Conservation (phyloP, 1,140 invertebrate genomes). For the Oncopeltus fasciatus region DNA sequence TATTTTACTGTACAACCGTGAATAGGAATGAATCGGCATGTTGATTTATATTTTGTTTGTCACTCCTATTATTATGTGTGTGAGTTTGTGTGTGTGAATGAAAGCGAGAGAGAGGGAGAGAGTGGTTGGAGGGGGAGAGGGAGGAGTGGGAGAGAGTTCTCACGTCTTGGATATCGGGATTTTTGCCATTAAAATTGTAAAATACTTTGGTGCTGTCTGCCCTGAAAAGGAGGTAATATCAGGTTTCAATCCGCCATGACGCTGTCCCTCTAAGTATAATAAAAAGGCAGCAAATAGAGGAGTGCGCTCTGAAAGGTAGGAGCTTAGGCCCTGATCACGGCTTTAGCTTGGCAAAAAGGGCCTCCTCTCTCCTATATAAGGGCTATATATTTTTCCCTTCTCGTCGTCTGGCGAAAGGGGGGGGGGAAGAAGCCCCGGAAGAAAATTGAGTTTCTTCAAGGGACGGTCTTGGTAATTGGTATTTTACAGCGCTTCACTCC, state of each 20-base stretch:
- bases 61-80: too few relatives aligned
- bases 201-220: too few relatives aligned
- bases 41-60: too few relatives aligned
- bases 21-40: too few relatives aligned
- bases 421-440: background rate
- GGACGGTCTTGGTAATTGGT: background rate
- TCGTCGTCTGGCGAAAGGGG: background rate
- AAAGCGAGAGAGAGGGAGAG: too few relatives aligned
- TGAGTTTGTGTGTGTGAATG: too few relatives aligned
- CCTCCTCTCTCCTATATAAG: background rate
- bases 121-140: too few relatives aligned
- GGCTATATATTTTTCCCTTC: background rate
- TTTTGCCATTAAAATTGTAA: too few relatives aligned
- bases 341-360: background rate
- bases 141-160: too few relatives aligned
- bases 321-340: background rate
- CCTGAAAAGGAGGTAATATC: background rate
- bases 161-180: too few relatives aligned
- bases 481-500: background rate
- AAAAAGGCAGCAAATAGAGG: background rate
- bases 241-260: background rate
- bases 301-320: background rate
- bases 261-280: background rate
- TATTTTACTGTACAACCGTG: too few relatives aligned
- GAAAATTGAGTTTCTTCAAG: constrained; percentile 2